Percentiles rank a stretch among this genome's conserved stretches.
Conservation (phyloP, 2,797 vertebrate species). For the Mormyrus proboscirostris region DNA sequence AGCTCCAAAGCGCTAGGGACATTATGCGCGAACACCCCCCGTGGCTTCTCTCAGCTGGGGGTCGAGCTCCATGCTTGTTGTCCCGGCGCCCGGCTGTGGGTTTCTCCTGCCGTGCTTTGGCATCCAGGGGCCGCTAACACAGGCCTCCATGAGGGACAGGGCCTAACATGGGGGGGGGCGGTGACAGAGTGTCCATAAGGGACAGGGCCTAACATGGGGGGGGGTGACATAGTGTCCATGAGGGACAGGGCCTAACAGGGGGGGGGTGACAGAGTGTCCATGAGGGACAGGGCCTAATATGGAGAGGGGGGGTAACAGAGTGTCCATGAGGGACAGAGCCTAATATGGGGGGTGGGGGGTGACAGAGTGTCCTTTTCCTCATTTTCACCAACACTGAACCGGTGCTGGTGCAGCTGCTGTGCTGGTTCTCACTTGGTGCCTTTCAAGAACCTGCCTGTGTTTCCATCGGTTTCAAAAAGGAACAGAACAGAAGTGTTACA, state of each 20-base stretch:
- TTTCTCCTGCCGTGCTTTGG: not conserved
- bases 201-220: not conserved
- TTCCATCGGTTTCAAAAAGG: too few species aligned
- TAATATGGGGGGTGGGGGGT: not conserved
- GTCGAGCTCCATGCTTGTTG: constrained; percentile 10
- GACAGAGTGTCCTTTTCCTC: not conserved
- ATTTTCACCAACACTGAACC: not conserved
- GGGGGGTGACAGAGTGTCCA: not conserved
- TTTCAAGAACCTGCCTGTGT: not conserved
- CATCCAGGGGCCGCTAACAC: not conserved
- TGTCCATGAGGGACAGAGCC: not conserved
- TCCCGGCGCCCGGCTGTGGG: not conserved
- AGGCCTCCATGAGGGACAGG: not conserved
- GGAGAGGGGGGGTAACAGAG: not conserved
- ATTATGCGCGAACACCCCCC: constrained; percentile 15
- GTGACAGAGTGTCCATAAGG: not conserved
- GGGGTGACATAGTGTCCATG: not conserved
- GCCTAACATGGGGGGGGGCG: not conserved
- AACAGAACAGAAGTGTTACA: too few species aligned
- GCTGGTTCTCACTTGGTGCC: not conserved
- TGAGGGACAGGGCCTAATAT: not conserved
- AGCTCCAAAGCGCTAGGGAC: constrained; percentile 5
- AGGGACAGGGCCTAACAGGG: not conserved
- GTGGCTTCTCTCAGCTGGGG: constrained; percentile 11
- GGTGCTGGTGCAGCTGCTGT: not conserved